These are phyloP conservation scores for Mesorhabditis sp. DNA, from an alignment of 2,888 invertebrate genomes.

Conservation along the genomic window DNA sequence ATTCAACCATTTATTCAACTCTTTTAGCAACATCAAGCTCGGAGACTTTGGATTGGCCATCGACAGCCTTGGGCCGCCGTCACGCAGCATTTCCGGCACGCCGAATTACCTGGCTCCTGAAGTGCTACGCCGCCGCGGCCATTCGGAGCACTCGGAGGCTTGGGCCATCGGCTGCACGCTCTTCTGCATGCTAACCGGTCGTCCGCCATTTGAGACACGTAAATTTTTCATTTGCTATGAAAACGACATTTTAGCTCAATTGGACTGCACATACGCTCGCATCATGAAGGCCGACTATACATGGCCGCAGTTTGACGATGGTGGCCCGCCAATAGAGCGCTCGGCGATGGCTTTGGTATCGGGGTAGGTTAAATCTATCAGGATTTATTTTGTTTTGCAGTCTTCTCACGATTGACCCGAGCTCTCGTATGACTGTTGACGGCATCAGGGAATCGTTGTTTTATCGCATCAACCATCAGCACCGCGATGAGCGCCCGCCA, in stretches of 20 bases:
- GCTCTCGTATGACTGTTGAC: neutral
- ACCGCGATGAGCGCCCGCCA: too few species aligned
- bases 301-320: neutral
- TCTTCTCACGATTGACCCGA: neutral
- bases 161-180: conserved; percentile 69
- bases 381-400: neutral
- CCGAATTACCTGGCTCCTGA: conserved; percentile 70
- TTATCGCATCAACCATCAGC: neutral
- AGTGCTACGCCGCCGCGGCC: conserved; percentile 60
- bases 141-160: conserved; percentile 67
- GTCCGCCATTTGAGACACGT: conserved; percentile 67
- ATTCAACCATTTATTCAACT: neutral
- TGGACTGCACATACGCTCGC: neutral
- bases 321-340: neutral
- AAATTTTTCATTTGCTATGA: neutral
- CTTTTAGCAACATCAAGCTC: neutral
- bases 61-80: neutral
- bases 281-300: neutral
- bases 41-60: neutral
- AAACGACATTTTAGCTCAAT: neutral
- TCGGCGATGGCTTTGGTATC: neutral
- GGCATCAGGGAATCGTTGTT: neutral
- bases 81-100: conserved; percentile 65
- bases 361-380: neutral
- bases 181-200: conserved; percentile 66